Percentiles rank a stretch among this genome's conserved stretches.
Conservation (phyloP, 2,888 invertebrate species). For the Tenthredo livida region DNA sequence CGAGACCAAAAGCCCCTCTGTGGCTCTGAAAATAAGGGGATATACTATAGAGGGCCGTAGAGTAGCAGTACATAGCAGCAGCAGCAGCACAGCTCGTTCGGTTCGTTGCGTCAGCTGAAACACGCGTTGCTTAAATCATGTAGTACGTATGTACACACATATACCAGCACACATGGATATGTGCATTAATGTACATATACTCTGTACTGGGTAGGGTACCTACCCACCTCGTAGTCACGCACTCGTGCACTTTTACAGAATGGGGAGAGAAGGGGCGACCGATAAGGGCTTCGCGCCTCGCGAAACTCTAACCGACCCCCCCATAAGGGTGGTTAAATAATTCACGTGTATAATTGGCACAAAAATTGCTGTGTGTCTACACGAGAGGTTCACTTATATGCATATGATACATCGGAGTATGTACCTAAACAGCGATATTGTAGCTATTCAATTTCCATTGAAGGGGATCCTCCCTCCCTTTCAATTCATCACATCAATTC, state of each 20-base stretch:
- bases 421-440: neutral
- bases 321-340: conserved; percentile 10
- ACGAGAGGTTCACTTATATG: conserved; percentile 33
- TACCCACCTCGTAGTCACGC: conserved; percentile 24
- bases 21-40: conserved; percentile 4
- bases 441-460: neutral
- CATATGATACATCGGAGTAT: neutral
- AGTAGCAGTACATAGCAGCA: neutral
- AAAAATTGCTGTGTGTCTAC: conserved; percentile 4
- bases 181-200: neutral
- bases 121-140: conserved; percentile 4
- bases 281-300: conserved; percentile 44
- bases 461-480: neutral
- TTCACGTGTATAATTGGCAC: conserved; percentile 44
- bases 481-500: neutral
- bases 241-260: conserved; percentile 10
- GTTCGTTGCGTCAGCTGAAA: conserved; percentile 51
- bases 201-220: neutral
- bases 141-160: neutral
- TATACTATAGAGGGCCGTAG: neutral
- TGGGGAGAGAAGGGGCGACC: neutral
- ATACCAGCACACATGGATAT: neutral
- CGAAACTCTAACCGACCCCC: conserved; percentile 14
- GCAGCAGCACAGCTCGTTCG: neutral
- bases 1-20: conserved; percentile 7